These are phyloP conservation scores for Idaea straminata DNA, from an alignment of 2,888 invertebrate species.

Conservation along the genomic window DNA sequence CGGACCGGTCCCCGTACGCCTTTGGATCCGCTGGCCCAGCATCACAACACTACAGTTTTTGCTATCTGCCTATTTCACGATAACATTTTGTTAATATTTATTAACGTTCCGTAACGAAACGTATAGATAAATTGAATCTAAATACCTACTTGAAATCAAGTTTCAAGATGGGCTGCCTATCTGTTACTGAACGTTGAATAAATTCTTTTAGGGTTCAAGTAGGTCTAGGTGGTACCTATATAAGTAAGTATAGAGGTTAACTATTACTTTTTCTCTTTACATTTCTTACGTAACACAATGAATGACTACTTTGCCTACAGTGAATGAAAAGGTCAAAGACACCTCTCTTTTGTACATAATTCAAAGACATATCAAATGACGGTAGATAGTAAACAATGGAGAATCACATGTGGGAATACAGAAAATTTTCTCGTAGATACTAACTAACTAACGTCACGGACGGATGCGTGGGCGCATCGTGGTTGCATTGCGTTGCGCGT, in stretches of 20 bases:
- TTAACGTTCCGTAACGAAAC: background rate
- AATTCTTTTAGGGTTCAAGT: too few relatives aligned
- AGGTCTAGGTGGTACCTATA: too few relatives aligned
- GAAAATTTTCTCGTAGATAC: conserved; percentile 32
- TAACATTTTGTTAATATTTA: background rate
- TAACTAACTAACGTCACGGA: conserved; percentile 32
- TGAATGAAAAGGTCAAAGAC: conserved; percentile 16
- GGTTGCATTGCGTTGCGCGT: conserved; percentile 14
- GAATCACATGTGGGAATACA: conserved; percentile 44
- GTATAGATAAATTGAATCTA: background rate
- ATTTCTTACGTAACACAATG: background rate
- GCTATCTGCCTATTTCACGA: conserved; percentile 32
- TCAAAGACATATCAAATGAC: conserved; percentile 15
- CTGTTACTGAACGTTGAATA: too few relatives aligned
- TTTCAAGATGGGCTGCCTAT: too few relatives aligned
- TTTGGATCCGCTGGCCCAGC: conserved; percentile 16
- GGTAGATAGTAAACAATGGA: conserved; percentile 38
- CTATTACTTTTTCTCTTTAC: background rate
- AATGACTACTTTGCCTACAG: background rate
- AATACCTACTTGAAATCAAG: background rate
- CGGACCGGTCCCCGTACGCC: conserved; percentile 61
- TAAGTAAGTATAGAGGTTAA: too few relatives aligned
- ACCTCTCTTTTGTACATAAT: conserved; percentile 5
- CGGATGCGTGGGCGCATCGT: conserved; percentile 48
- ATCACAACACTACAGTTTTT: conserved; percentile 46